A percentile compares a stretch with the other conserved stretches of the same genome.
Conservation (phyloP, 2,113 vertebrate genomes). For the Sterna hirundo region DNA sequence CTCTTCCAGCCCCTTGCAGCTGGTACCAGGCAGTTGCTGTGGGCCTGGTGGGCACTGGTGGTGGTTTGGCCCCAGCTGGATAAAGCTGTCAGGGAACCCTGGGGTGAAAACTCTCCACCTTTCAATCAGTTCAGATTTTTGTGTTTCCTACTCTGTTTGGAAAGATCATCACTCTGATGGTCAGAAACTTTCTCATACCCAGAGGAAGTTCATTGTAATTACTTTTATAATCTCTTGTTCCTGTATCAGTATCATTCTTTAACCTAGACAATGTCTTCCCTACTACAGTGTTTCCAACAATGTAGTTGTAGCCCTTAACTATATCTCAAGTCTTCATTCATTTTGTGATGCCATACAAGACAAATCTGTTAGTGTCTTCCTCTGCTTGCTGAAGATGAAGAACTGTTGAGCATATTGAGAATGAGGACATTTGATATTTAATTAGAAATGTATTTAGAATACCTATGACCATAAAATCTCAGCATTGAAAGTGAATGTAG, state of each 20-base stretch:
- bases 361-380: neutral
- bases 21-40: neutral
- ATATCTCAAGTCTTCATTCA: neutral
- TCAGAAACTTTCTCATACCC: neutral
- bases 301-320: neutral
- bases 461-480: neutral
- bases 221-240: neutral
- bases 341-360: neutral
- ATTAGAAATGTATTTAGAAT: neutral
- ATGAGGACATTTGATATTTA: neutral
- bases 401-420: neutral
- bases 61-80: neutral
- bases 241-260: neutral
- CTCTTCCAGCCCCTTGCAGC: neutral
- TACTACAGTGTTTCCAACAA: neutral
- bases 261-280: neutral
- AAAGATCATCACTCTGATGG: neutral
- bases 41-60: neutral
- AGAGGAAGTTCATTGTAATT: neutral
- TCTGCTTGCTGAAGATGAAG: neutral
- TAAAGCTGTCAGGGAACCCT: neutral
- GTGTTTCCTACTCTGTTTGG: neutral
- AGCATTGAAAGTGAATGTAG: neutral
- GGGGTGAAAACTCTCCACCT: neutral
- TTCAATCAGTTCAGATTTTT: neutral